Percentiles rank a stretch among this genome's conserved stretches.
These are phyloP conservation scores for Octopus sinensis DNA, from an alignment of 1,140 invertebrate species.

Conservation along the genomic window DNA sequence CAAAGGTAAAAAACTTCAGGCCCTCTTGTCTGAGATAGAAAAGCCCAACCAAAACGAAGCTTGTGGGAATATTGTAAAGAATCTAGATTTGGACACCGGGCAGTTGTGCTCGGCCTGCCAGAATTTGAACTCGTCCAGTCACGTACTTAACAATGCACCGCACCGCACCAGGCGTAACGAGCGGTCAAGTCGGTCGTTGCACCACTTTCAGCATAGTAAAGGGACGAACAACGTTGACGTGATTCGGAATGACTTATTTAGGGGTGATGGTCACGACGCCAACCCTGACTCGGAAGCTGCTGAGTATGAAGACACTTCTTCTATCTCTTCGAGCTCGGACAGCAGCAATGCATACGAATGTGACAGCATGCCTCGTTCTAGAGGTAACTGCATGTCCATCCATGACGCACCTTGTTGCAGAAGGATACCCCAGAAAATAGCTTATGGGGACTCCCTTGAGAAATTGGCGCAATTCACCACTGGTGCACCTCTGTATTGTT, in stretches of 20 bases:
- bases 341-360: slow-evolving; percentile 39
- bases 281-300: slow-evolving; percentile 35
- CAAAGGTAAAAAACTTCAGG: slow-evolving; percentile 50
- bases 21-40: slow-evolving; percentile 51
- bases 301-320: slow-evolving; percentile 44
- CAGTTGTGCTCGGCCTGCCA: background rate
- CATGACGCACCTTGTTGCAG: no score
- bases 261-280: slow-evolving; percentile 30
- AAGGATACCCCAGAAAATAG: no score
- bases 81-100: slow-evolving; percentile 21
- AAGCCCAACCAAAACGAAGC: slow-evolving; percentile 48
- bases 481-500: background rate
- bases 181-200: slow-evolving; percentile 29
- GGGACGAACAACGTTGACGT: slow-evolving; percentile 52
- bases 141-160: slow-evolving; percentile 44
- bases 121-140: slow-evolving; percentile 17
- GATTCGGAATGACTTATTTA: slow-evolving; percentile 54
- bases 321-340: slow-evolving; percentile 47
- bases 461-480: slow-evolving; percentile 18
- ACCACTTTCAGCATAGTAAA: slow-evolving; percentile 32
- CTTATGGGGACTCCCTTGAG: background rate
- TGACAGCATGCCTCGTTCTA: slow-evolving; percentile 9
- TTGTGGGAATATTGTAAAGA: slow-evolving; percentile 30
- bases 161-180: slow-evolving; percentile 26
- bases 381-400: no score